phyloP scores from a whole-genome alignment of 2,888 invertebrate genomes.

The Ophion ventricosus region DNA sequence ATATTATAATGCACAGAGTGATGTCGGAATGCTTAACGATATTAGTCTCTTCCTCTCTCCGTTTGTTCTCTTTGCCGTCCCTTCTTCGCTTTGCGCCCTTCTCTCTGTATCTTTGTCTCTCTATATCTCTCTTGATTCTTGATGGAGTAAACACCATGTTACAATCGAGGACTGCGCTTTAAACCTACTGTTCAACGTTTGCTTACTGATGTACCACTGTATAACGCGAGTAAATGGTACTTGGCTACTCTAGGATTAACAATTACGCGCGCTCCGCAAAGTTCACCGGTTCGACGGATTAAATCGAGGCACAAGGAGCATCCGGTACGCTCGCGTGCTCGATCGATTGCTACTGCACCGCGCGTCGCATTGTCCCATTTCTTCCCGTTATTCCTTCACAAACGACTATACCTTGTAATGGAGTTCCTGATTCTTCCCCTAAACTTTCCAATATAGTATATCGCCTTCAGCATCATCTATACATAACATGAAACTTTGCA shows the following conservation, averaged over 20 bases:
- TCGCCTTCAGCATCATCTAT: not conserved
- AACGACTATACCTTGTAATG: not conserved
- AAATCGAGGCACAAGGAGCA: slow-evolving; percentile 44
- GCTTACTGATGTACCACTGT: slow-evolving; percentile 42
- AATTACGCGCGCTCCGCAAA: slow-evolving; percentile 72
- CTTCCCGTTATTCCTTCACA: slow-evolving; percentile 15
- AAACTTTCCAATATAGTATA: not conserved
- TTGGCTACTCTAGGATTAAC: slow-evolving; percentile 70
- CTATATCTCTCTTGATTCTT: slow-evolving; percentile 11
- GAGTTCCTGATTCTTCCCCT: not conserved
- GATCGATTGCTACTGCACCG: slow-evolving; percentile 36
- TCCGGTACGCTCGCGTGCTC: slow-evolving; percentile 30
- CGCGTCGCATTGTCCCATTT: slow-evolving; percentile 22
- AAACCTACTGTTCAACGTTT: slow-evolving; percentile 21
- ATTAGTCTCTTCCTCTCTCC: slow-evolving; percentile 3
- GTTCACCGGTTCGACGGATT: slow-evolving; percentile 72
- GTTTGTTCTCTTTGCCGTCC: not conserved
- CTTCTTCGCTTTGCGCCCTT: not conserved
- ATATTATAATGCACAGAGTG: slow-evolving; percentile 1
- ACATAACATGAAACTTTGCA: too few species aligned
- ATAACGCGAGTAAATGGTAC: slow-evolving; percentile 61
- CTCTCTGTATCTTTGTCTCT: not conserved
- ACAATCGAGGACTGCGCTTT: slow-evolving; percentile 41
- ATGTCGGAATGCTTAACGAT: slow-evolving; percentile 30
- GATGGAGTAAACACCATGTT: slow-evolving; percentile 30